Percentiles rank a stretch among this genome's conserved stretches.
Conservation (phyloP, 23 tunicate species). For the Trididemnum nubilum region DNA sequence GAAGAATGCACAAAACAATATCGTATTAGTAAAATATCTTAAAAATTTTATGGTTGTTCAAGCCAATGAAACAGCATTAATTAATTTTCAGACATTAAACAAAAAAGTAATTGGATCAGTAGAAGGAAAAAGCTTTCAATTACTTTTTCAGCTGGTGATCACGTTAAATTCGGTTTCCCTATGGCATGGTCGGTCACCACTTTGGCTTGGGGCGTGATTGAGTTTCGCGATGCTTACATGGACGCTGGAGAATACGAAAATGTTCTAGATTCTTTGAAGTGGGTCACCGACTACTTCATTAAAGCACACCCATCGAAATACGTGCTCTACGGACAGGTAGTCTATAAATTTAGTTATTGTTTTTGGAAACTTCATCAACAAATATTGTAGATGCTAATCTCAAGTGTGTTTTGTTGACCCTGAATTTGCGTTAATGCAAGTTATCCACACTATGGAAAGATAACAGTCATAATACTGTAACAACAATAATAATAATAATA, state of each 20-base stretch:
- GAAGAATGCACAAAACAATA: too few species aligned
- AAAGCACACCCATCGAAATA: conserved; percentile 89
- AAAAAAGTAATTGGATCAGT: too few species aligned
- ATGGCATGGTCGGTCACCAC: conserved; percentile 98
- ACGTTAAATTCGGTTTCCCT: conserved; percentile 94
- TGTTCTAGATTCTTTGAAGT: conserved; percentile 65
- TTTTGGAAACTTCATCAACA: neutral
- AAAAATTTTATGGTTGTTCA: too few species aligned
- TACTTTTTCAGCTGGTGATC: conserved; percentile 99
- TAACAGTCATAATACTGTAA: too few species aligned
- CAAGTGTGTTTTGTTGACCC: neutral
- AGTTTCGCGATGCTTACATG: conserved; percentile 80
- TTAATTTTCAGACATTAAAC: too few species aligned
- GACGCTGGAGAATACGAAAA: conserved; percentile 67
- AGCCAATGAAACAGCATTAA: too few species aligned
- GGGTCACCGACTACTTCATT: conserved; percentile 93
- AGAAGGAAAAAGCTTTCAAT: too few species aligned
- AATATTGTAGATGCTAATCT: too few species aligned
- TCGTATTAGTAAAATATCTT: too few species aligned
- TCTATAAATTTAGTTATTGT: too few species aligned
- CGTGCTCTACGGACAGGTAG: conserved; percentile 90
- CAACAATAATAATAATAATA: neutral
- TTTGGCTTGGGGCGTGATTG: conserved; percentile 97
- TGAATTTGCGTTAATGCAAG: neutral
- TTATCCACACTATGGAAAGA: too few species aligned